phyloP scores from a whole-genome alignment of 1,140 invertebrate species.

The Cylas formicarius region DNA sequence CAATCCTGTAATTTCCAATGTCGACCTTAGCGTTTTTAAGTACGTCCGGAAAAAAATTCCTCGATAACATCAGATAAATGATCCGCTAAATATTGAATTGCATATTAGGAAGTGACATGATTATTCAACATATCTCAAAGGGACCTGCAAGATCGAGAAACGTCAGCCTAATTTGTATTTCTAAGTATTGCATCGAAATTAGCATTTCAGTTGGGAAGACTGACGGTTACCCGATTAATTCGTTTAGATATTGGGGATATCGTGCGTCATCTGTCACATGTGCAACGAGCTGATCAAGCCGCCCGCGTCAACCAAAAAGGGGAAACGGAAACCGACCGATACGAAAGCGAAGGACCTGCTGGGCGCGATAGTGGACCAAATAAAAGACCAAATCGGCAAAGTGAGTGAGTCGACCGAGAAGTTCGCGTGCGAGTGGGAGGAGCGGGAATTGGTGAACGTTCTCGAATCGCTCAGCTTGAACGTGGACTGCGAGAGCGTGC shows the following conservation, averaged over 20 bases:
- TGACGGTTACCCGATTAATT: not conserved
- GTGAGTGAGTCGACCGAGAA: slow-evolving; percentile 26
- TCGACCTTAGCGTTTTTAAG: no score
- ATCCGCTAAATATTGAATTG: no score
- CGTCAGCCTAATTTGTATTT: no score
- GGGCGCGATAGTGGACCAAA: slow-evolving; percentile 17
- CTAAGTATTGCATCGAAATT: no score
- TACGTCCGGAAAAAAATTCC: no score
- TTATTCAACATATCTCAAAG: no score
- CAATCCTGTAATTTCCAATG: no score
- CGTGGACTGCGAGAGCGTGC: slow-evolving; percentile 20
- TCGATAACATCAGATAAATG: no score
- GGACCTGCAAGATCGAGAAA: no score
- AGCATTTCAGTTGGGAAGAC: not conserved
- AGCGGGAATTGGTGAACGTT: slow-evolving; percentile 23
- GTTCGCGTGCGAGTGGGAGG: slow-evolving; percentile 18
- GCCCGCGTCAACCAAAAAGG: slow-evolving; percentile 25
- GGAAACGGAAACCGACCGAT: slow-evolving; percentile 26
- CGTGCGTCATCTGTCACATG: slow-evolving; percentile 28
- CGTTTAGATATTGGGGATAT: slow-evolving; percentile 30
- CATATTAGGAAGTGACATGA: no score
- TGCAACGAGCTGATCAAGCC: slow-evolving; percentile 32
- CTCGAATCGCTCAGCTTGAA: slow-evolving; percentile 31
- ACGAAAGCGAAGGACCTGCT: slow-evolving; percentile 21
- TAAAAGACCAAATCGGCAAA: slow-evolving; percentile 27